Evolutionary conservation across 2,797 vertebrate species (phyloP).

Genomic region (Limosa lapponica): DNA sequence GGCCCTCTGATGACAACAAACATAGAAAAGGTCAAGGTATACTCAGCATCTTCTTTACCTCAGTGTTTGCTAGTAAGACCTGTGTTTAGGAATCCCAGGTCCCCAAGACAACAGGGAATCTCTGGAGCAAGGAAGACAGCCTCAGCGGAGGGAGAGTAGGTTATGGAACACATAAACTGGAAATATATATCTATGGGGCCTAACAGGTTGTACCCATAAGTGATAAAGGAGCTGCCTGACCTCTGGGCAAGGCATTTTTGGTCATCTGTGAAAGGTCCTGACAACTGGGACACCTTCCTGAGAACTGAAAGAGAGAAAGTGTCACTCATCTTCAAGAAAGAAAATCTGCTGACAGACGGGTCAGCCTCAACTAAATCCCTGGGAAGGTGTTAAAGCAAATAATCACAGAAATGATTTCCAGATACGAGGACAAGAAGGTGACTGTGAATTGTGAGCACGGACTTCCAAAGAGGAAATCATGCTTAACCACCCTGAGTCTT

Average conservation of each 20-base stretch:
- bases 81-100: neutral
- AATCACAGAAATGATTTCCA: neutral
- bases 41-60: neutral
- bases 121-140: neutral
- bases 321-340: neutral
- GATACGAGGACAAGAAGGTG: neutral
- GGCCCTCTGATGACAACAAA: neutral
- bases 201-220: slow-evolving; percentile 23
- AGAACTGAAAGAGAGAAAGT: neutral
- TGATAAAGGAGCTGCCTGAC: slow-evolving; percentile 26
- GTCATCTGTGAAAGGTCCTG: slow-evolving; percentile 24
- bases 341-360: neutral
- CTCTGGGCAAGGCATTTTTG: slow-evolving; percentile 9
- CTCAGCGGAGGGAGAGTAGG: neutral
- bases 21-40: neutral
- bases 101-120: neutral
- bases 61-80: neutral
- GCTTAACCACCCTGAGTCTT: neutral
- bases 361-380: neutral
- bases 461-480: neutral
- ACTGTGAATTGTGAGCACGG: neutral
- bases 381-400: neutral
- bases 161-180: neutral
- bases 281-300: slow-evolving; percentile 28
- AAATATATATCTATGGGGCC: accelerated